Evolutionary conservation across 2,888 invertebrate genomes (phyloP).

Genomic region (Dolomedes plantarius): DNA sequence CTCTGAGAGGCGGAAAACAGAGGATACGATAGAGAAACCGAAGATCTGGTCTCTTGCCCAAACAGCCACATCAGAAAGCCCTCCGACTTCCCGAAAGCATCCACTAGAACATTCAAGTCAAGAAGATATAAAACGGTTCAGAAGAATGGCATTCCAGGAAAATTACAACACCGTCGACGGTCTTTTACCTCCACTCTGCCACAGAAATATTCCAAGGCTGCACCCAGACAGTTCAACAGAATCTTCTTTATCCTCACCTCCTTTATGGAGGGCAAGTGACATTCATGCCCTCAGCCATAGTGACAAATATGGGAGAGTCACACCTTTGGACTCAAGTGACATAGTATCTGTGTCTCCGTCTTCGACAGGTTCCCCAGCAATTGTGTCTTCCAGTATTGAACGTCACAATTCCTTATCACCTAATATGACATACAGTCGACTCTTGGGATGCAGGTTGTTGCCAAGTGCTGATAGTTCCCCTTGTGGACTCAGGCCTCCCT

Average conservation of each 20-base stretch:
- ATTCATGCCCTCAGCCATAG: constrained; percentile 15
- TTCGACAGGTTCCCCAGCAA: constrained; percentile 50
- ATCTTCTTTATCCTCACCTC: constrained; percentile 61
- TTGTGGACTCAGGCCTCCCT: constrained; percentile 19
- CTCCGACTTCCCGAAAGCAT: constrained; percentile 81
- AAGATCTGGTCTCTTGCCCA: constrained; percentile 97
- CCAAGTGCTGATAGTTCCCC: constrained; percentile 33
- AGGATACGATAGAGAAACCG: constrained; percentile 78
- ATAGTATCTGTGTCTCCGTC: constrained; percentile 54
- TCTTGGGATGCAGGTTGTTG: constrained; percentile 49
- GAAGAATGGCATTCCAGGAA: constrained; percentile 30
- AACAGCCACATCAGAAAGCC: constrained; percentile 94
- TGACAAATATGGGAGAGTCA: constrained; percentile 34
- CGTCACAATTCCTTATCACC: constrained; percentile 18
- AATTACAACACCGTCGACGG: constrained; percentile 3
- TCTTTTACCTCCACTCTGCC: background rate
- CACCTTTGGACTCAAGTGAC: constrained; percentile 49
- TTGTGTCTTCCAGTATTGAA: constrained; percentile 43
- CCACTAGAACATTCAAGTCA: constrained; percentile 11
- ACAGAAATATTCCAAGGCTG: constrained; percentile 28
- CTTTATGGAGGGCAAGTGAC: constrained; percentile 48
- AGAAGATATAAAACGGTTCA: constrained; percentile 24
- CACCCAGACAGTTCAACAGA: constrained; percentile 64
- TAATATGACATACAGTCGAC: constrained; percentile 34
- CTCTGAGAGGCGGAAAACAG: constrained; percentile 22